Evolutionary conservation across 2,797 vertebrate species (phyloP).

Genomic region (Carapus acus): DNA sequence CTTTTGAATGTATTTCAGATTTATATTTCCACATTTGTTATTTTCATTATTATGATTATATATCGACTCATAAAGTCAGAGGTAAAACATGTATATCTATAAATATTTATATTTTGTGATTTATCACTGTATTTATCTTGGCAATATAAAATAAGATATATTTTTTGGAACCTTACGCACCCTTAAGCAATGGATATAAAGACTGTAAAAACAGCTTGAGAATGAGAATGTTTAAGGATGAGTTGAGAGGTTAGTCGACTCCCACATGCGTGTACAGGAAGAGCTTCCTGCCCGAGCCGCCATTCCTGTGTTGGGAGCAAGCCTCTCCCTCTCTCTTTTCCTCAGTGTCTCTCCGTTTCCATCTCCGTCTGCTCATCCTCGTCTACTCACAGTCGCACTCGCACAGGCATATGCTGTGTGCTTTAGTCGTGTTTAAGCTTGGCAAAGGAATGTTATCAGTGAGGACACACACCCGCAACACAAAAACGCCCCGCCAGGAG

Average conservation of each 20-base stretch:
- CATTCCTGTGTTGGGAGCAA: slow-evolving; percentile 36
- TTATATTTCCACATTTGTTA: no score
- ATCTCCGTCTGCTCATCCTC: no score
- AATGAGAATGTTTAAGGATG: not conserved
- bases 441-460: slow-evolving; percentile 35
- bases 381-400: not conserved
- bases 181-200: no score
- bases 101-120: no score
- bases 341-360: no score
- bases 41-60: no score
- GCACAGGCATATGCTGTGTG: not conserved
- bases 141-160: no score
- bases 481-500: slow-evolving; percentile 10
- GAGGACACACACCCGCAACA: slow-evolving; percentile 7
- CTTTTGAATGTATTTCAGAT: no score
- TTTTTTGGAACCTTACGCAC: no score
- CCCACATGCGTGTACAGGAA: slow-evolving; percentile 57
- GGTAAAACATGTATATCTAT: no score
- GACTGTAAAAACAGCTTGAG: not conserved
- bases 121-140: no score
- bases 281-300: slow-evolving; percentile 58
- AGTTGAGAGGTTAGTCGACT: slow-evolving; percentile 32
- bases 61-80: no score
- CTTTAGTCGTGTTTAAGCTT: slow-evolving; percentile 38
- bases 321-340: slow-evolving; percentile 5